A percentile compares a stretch with the other conserved stretches of the same genome.
phyloP scores from a whole-genome alignment of 2,888 invertebrate genomes.

The Oscheius sp. region DNA sequence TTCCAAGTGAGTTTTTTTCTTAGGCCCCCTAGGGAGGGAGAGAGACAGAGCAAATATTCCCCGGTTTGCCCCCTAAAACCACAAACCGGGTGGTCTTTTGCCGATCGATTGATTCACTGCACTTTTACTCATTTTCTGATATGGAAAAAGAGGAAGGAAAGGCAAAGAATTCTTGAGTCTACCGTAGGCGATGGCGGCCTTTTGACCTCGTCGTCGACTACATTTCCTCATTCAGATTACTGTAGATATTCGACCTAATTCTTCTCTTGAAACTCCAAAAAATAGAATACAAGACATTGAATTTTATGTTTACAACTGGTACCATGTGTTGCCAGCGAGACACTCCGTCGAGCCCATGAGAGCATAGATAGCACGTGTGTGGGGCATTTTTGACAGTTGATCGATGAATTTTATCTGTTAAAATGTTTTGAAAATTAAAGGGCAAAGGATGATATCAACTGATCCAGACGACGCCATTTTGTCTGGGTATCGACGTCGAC shows the following conservation, averaged over 20 bases:
- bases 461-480: background rate
- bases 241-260: no score
- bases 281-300: no score
- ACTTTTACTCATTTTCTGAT: background rate
- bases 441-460: background rate
- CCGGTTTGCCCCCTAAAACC: background rate
- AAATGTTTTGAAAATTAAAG: background rate
- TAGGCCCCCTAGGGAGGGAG: background rate
- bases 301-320: background rate
- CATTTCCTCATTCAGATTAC: no score
- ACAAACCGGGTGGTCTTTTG: background rate
- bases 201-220: background rate
- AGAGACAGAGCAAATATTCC: constrained; percentile 14
- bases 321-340: no score
- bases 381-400: constrained; percentile 21
- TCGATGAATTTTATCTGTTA: constrained; percentile 23
- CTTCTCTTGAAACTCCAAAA: no score
- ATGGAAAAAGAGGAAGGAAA: no score
- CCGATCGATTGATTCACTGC: constrained; percentile 3
- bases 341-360: background rate
- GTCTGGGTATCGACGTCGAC: no score
- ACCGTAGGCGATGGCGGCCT: no score
- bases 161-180: no score
- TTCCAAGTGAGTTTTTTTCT: constrained; percentile 28
- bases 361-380: constrained; percentile 14